Percentiles rank a stretch among this genome's conserved stretches.
Conservation (phyloP, 2,797 vertebrate species). For the Parauchenoglanis punctatus region DNA sequence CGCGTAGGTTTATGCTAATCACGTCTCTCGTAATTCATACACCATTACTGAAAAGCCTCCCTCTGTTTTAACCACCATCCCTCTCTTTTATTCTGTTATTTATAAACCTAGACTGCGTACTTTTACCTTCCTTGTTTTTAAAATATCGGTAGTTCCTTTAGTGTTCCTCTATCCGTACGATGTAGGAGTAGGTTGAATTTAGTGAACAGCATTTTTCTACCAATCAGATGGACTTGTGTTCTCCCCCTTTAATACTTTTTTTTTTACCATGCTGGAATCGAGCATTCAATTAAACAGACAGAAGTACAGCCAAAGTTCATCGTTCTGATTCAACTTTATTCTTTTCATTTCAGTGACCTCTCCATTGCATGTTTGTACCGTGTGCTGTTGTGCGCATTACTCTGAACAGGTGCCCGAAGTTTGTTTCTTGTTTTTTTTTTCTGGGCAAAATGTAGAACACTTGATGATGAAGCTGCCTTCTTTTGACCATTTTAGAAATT, state of each 20-base stretch:
- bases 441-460: constrained; percentile 29
- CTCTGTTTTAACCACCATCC: neutral
- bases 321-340: constrained; percentile 42
- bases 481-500: constrained; percentile 46
- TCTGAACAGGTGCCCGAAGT: constrained; percentile 15
- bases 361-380: constrained; percentile 54
- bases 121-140: neutral
- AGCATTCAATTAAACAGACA: neutral
- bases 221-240: neutral
- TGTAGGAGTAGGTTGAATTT: constrained; percentile 15
- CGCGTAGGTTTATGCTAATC: neutral
- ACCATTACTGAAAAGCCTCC: neutral
- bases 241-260: constrained; percentile 21
- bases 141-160: neutral
- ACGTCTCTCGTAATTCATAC: neutral
- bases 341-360: constrained; percentile 38
- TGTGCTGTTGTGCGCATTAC: constrained; percentile 30
- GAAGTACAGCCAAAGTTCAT: constrained; percentile 49
- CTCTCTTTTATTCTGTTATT: neutral
- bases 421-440: constrained; percentile 22
- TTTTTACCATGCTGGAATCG: neutral
- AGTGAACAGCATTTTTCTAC: neutral
- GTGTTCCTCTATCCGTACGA: neutral
- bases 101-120: neutral
- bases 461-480: constrained; percentile 39